Base-by-base conservation (phyloP, 2,113 vertebrate species). In the Sebastes schlegelii region DNA sequence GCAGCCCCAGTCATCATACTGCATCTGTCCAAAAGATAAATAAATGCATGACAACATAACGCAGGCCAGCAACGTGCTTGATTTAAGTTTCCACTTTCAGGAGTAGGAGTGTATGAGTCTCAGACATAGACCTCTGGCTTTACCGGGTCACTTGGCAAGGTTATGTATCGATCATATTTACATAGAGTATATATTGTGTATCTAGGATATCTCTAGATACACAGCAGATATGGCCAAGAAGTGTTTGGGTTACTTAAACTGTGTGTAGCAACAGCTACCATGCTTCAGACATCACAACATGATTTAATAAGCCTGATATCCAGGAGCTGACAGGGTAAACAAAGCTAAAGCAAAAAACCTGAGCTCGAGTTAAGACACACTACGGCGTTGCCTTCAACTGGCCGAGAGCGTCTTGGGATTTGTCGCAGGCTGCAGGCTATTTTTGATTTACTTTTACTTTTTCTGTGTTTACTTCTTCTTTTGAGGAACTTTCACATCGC, bases 401-500 rank as follows among this genome's bases (percentile, higher is more conserved):
- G 23, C 46, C 63, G 48, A 55, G 76, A 3, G 81, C n/a, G 76
- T 70, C 45, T 3, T 68, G 85, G 86, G 89, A 89, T 82, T 86
- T 69, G 67, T 49, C 63, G 64, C 74, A 43, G 60, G 46, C 83
- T 74, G 65, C 75, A 16, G 84, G 82, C 86, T 74, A 80, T 77
- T 85, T 91, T 72, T 77, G 77, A 84, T 86, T 87, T 88, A 83
- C 67, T 83, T 86, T 69, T 16, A 70, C 77, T 78, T 84, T 78
- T 81, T 73, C 62, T 74, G 16, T 83, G 78, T 86, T 86, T 85
- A 74, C 83, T 81, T 88, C 74, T 83, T 82, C 69, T 72, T 89
- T 76, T 69, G 43, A 69, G 72, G 55, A 88, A 79, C 87, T 80
- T 84, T 85, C 69, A 8, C 74, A 70, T 63, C 2, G 26, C 46